Evolutionary conservation across 2,888 invertebrate genomes (phyloP), one percentile per base, ranked within the genome.

Genomic region (Diarsia brunnea): DNA sequence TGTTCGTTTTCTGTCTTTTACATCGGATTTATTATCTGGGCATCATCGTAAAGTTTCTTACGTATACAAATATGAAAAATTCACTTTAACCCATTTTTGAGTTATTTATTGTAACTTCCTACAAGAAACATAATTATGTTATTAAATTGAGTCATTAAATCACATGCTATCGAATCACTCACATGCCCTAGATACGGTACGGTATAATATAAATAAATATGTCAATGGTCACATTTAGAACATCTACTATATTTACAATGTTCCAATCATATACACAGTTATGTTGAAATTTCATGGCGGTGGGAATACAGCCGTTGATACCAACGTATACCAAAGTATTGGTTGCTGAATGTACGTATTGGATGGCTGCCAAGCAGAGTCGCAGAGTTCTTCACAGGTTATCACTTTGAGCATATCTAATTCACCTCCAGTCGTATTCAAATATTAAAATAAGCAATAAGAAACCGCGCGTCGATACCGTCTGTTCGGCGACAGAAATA

Each of bases 41-140:
- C 84, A 83, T 84, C 80, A 84, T 88, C 80, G 75, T 81, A 83
- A 53, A 83, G 75, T 66, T 86, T 81, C n/a, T 69, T 70, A 70
- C 73, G 73, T 72, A 72, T 63, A 78, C 71, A 79, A 73, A 73
- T 75, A 81, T 76, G 58, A 72, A 63, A 55, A 73, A 72, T 79
- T 87, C 85, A 85, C 85, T 90, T 88, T 92, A 91, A 87, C 91
- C 90, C 91, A 91, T 91, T 79, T 75, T 82, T 85, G 74, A 67
- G 27, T 67, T 47, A 47, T 79, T 74, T 78, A 79, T 73, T 68
- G 66, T 61, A 64, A 69, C 69, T 81, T 82, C 79, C 85, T 86
- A 79, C 58, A 76, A 65, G 71, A 75, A 78, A 69, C 45, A 76
- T 53, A 70, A 66, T 60, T 31, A 67, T 55, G 24, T 65, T n/a